Evolutionary conservation across 2,113 vertebrate genomes (phyloP), one percentile per base, ranked within the genome.

Genomic region (Oreochromis spilurus): DNA sequence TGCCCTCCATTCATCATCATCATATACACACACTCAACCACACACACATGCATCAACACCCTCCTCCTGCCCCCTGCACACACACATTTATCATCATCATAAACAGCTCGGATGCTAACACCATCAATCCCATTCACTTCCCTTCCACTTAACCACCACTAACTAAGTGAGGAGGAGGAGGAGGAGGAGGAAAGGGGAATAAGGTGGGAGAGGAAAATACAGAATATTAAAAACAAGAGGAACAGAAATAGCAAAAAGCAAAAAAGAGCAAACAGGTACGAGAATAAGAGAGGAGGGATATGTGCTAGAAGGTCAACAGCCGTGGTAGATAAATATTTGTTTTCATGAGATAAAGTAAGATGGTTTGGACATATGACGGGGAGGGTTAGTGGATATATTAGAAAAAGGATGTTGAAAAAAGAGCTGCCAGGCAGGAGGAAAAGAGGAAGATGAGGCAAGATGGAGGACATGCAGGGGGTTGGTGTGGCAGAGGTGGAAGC

Each of bases 61-160:
- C 79, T 62, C 87, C 85, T 84, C 84, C 80, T 36, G 36, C 58
- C 62, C 48, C 79, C 58, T 72, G 62, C 91, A 89, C 93, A 93
- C 91, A 93, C 89, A 88, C 93, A 95, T 95, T 96, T 94, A 95
- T 98, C 97, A 97, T 99, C 98, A 98, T 98, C 97, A 98, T 98
- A 98, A 98, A 98, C 97, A 97, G 96, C 96, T 93, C 95, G 97
- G 97, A 97, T 93, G 19, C 95, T 97, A 96, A 95, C 96, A 96
- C 96, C 97, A 98, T 98, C 97, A 97, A 97, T 98, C 97, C 97
- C 95, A 97, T 97, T 98, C 97, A 97, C 97, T 97, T 97, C 96
- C 95, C 88, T 92, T 92, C 85, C 93, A 94, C 95, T 96, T 95
- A 95, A 92, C 90, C 84, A 94, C 86, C 52, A 53, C 87, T 94